These are phyloP conservation scores for Spialia ferax DNA, from an alignment of 2,888 invertebrate genomes.

Conservation along the genomic window DNA sequence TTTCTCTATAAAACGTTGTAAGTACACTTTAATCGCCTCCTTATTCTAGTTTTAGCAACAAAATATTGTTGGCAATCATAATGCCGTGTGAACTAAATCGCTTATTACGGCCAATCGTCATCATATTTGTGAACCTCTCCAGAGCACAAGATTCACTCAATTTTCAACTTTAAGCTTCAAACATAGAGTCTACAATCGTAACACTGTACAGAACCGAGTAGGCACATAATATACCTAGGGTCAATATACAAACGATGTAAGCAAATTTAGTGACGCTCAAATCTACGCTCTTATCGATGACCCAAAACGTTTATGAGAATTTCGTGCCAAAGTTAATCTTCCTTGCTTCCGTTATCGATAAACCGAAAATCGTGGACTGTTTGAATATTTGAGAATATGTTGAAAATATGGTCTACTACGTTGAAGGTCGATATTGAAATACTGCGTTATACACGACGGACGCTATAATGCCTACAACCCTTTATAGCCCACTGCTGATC, in stretches of 20 bases:
- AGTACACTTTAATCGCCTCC: background rate
- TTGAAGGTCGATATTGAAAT: background rate
- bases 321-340: slow-evolving; percentile 79
- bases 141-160: background rate
- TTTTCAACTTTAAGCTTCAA: background rate
- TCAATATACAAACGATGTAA: slow-evolving; percentile 45
- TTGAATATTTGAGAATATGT: slow-evolving; percentile 44
- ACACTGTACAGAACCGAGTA: background rate
- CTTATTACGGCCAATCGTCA: slow-evolving; percentile 14
- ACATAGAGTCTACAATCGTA: slow-evolving; percentile 1
- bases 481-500: no score
- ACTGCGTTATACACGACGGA: no score
- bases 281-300: slow-evolving; percentile 63
- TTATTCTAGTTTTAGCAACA: background rate
- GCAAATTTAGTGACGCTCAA: slow-evolving; percentile 48
- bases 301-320: slow-evolving; percentile 78
- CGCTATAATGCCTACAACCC: no score
- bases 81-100: slow-evolving; percentile 13
- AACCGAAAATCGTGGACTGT: slow-evolving; percentile 65
- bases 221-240: slow-evolving; percentile 25
- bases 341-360: slow-evolving; percentile 76
- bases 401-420: slow-evolving; percentile 31
- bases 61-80: background rate
- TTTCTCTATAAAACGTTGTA: background rate
- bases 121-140: background rate